A percentile compares a stretch with the other conserved stretches of the same genome.
phyloP scores from a whole-genome alignment of 2,888 invertebrate genomes.

The Zootermopsis nevadensis region DNA sequence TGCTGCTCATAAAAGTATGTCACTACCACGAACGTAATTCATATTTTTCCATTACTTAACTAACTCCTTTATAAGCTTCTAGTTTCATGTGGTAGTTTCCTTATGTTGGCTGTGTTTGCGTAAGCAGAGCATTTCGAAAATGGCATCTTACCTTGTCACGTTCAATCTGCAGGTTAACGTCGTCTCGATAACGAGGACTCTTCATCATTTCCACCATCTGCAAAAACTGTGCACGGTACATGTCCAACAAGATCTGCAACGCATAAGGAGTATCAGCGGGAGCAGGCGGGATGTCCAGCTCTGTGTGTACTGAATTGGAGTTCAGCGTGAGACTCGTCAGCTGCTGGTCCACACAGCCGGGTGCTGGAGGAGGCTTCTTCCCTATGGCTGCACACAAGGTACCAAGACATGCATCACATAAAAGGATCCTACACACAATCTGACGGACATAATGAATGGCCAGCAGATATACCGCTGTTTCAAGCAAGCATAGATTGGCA shows the following conservation, averaged over 20 bases:
- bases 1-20: too few relatives aligned
- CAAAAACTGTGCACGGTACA: conserved; percentile 84
- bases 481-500: background rate
- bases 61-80: too few relatives aligned
- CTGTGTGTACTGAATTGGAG: conserved; percentile 77
- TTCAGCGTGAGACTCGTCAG: conserved; percentile 80
- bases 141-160: conserved; percentile 74
- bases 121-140: too few relatives aligned
- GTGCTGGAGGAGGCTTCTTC: conserved; percentile 85
- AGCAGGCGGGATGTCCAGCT: conserved; percentile 83
- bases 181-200: conserved; percentile 77
- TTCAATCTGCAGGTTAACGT: conserved; percentile 77
- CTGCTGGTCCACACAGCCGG: conserved; percentile 92
- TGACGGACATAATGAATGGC: background rate
- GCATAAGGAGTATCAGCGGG: conserved; percentile 86
- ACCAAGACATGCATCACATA: conserved; percentile 15
- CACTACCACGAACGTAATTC: too few relatives aligned
- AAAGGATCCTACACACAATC: background rate
- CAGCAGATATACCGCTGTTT: background rate
- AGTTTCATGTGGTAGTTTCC: too few relatives aligned
- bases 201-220: conserved; percentile 87
- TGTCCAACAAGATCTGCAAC: conserved; percentile 86
- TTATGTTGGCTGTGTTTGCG: too few relatives aligned
- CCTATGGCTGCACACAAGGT: conserved; percentile 65
- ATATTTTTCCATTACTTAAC: too few relatives aligned